Conservation (phyloP, 2,888 invertebrate species). For the Zele albiditarsus region DNA sequence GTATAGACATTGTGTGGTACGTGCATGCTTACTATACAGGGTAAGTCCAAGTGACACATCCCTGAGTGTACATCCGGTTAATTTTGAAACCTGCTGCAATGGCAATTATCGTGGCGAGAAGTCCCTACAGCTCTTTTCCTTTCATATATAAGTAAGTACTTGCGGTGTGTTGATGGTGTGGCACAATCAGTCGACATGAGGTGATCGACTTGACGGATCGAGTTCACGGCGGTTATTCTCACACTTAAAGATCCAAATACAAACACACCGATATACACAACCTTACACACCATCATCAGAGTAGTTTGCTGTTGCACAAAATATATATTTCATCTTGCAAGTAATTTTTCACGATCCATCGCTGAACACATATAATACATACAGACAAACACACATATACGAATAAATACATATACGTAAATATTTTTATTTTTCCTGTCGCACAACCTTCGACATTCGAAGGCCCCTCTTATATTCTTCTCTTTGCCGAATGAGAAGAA, state of each 20-base stretch:
- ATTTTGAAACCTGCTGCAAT: constrained; percentile 8
- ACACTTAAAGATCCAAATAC: neutral
- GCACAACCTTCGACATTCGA: constrained; percentile 27
- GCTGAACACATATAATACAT: neutral
- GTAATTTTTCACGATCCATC: constrained; percentile 23
- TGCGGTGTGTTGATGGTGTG: neutral
- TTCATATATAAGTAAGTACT: neutral
- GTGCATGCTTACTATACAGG: neutral
- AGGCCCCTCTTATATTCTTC: constrained; percentile 20
- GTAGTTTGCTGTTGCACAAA: neutral
- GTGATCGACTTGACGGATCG: constrained; percentile 26
- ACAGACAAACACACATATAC: neutral
- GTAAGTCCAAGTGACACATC: constrained; percentile 6
- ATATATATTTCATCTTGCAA: constrained; percentile 9
- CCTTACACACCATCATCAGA: neutral
- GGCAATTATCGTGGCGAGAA: constrained; percentile 1
- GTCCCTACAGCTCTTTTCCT: neutral
- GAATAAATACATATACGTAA: neutral
- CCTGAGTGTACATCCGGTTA: neutral
- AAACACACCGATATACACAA: neutral
- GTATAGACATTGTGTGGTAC: neutral
- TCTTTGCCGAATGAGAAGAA: constrained; percentile 24
- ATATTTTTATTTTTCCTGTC: constrained; percentile 17
- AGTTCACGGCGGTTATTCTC: constrained; percentile 16
- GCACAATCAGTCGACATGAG: constrained; percentile 2